Evolutionary conservation across 2,113 vertebrate genomes (phyloP), one percentile per base, ranked within the genome.

Genomic region (Lycaon pictus): DNA sequence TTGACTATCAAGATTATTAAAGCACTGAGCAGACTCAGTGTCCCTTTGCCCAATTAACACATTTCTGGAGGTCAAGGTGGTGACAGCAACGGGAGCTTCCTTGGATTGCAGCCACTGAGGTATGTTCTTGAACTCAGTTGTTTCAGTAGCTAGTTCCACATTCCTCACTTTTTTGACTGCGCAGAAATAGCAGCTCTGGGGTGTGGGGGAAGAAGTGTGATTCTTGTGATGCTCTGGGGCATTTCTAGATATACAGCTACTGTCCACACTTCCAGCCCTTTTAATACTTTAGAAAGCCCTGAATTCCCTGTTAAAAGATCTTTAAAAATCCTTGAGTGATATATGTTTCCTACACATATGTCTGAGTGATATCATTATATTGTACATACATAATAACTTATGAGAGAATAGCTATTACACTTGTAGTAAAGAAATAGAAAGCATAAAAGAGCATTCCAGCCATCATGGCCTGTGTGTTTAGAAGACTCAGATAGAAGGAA

Each of bases 391-490:
- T 93, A 92, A 85, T 93, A 93, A 85, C 43, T 91, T 81, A 56
- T 16, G 9, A 90, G 35, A 62, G 12, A 62, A 69, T 83, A 92
- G 12, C 1, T 16, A 80, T 7, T 58, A 58, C 29, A 1, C 77
- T 83, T 81, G 22, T 90, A 35, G 9, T 53, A 74, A 63, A 95
- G 74, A 93, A 92, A 80, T 9, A 82, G 23, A 84, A 58, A 82
- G 1, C 9, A 16, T 56, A 58, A 65, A 12, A 92, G 27, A 84
- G 23, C n/a, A 93, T 53, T 93, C 3, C 48, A 89, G 29, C 35
- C 22, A n/a, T 29, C 29, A 69, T 62, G 72, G 23, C n/a, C 62
- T 88, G 3, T 85, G 11, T 82, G 56, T 69, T 19, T 90, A 90
- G 37, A 95, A 94, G 37, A 43, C 63, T 90, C 22, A 83, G 13